Evolutionary conservation across 2,113 vertebrate species (phyloP).

Genomic region (Lanius ludovicianus): DNA sequence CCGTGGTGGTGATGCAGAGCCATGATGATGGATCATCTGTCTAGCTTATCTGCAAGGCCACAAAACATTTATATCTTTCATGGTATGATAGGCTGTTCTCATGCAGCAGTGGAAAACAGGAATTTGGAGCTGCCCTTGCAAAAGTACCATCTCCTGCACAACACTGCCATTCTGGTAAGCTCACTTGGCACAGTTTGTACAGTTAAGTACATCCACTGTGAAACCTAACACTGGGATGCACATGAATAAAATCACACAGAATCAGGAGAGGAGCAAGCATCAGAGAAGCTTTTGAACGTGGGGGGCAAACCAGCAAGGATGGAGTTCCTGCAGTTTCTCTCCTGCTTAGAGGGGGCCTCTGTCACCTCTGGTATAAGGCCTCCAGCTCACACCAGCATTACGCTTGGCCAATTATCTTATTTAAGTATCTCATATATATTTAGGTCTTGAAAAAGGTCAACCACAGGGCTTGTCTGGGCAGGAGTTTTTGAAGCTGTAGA

Average conservation of each 20-base stretch:
- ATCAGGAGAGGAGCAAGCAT: slow-evolving; percentile 34
- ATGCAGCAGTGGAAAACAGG: not conserved
- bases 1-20: not conserved
- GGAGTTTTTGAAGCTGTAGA: slow-evolving; percentile 42
- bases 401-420: slow-evolving; percentile 30
- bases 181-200: slow-evolving; percentile 24
- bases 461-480: not conserved
- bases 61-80: not conserved
- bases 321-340: slow-evolving; percentile 54
- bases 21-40: not conserved
- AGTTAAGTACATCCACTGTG: slow-evolving; percentile 38
- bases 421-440: slow-evolving; percentile 17
- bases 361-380: not conserved
- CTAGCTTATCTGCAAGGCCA: slow-evolving; percentile 34
- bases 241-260: slow-evolving; percentile 61
- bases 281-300: slow-evolving; percentile 51
- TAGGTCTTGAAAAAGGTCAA: slow-evolving; percentile 54
- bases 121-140: not conserved
- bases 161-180: slow-evolving; percentile 8
- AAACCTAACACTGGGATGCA: slow-evolving; percentile 35
- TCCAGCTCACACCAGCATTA: not conserved
- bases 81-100: not conserved
- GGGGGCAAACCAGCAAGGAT: slow-evolving; percentile 61
- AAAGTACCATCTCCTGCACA: not conserved
- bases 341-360: not conserved